A percentile compares a stretch with the other conserved stretches of the same genome.
phyloP scores from a whole-genome alignment of 2,113 vertebrate species.

The Campylorhamphus procurvoides region DNA sequence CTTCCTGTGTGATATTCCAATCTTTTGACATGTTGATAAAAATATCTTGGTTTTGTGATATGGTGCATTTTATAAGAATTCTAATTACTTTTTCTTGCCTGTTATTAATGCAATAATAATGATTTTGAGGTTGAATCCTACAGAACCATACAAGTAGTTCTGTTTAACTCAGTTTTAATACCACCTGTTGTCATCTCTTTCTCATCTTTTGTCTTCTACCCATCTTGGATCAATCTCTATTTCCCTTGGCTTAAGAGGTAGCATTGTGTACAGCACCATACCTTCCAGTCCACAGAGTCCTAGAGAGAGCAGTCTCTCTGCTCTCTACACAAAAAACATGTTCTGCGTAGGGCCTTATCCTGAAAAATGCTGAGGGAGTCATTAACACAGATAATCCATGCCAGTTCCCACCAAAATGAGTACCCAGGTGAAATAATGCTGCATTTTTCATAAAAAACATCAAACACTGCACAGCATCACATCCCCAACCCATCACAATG shows the following conservation, averaged over 20 bases:
- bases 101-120: not conserved
- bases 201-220: not conserved
- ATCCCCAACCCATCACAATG: accelerated
- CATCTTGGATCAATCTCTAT: not conserved
- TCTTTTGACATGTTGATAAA: not conserved
- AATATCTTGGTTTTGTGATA: not conserved
- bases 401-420: not conserved
- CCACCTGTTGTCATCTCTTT: not conserved
- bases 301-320: not conserved
- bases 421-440: not conserved
- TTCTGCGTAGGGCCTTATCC: not conserved
- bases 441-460: not conserved
- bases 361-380: not conserved
- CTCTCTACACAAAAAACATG: not conserved
- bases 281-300: not conserved
- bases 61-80: not conserved
- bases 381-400: not conserved
- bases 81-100: not conserved
- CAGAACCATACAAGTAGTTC: not conserved
- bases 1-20: not conserved
- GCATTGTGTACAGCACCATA: not conserved
- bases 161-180: not conserved
- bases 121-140: not conserved
- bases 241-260: not conserved
- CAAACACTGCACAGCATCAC: not conserved